Percentiles rank a stretch among this genome's conserved stretches.
phyloP scores from a whole-genome alignment of 2,797 vertebrate genomes.

The Gambusia yucatana region DNA sequence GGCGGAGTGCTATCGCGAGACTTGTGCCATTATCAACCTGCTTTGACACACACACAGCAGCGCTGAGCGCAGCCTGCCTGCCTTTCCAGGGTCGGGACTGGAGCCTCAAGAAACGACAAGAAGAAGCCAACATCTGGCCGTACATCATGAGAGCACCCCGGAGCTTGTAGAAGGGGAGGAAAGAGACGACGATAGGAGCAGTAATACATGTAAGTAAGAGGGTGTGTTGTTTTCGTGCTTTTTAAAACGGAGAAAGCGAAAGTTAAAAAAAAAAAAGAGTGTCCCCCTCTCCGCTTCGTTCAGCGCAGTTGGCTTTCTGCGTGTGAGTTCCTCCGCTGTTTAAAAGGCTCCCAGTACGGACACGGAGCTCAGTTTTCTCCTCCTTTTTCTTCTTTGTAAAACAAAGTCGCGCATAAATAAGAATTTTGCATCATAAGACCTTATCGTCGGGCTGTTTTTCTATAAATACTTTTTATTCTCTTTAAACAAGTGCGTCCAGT shows the following conservation, averaged over 20 bases:
- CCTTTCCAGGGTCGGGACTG: conserved; percentile 78
- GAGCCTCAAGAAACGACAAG: conserved; percentile 76
- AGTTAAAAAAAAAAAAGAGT: conserved; percentile 77
- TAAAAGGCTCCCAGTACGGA: conserved; percentile 76
- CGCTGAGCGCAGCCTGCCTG: conserved; percentile 80
- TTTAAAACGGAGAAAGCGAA: conserved; percentile 64
- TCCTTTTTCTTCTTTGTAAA: not conserved
- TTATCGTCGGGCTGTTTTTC: not conserved
- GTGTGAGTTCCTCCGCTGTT: conserved; percentile 79
- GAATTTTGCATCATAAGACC: not conserved
- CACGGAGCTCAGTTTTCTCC: conserved; percentile 61
- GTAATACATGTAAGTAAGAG: conserved; percentile 75
- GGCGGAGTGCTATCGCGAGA: conserved; percentile 88
- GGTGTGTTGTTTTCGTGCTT: conserved; percentile 22
- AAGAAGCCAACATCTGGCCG: conserved; percentile 84
- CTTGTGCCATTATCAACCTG: conserved; percentile 89
- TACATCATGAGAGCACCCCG: conserved; percentile 81
- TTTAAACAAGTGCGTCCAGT: conserved; percentile 12
- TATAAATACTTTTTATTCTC: not conserved
- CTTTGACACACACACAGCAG: conserved; percentile 78
- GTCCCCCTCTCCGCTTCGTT: conserved; percentile 56
- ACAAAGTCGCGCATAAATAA: not conserved
- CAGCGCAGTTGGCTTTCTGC: conserved; percentile 64
- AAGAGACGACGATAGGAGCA: conserved; percentile 53
- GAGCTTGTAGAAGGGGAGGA: conserved; percentile 56